Evolutionary conservation across 2,888 invertebrate species (phyloP).

Genomic region (Lathronympha strigana): DNA sequence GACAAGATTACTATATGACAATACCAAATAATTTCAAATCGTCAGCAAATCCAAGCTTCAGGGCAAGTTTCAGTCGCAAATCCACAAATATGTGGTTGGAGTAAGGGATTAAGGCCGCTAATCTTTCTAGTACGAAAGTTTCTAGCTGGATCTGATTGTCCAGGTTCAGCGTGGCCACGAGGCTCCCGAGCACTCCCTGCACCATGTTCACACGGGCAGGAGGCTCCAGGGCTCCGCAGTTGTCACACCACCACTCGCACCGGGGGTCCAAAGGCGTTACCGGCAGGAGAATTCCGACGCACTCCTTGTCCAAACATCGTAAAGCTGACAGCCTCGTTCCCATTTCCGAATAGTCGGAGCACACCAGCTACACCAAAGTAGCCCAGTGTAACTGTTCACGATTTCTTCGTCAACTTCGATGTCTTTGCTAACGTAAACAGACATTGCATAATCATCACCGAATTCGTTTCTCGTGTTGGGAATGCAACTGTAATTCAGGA

Average conservation of each 20-base stretch:
- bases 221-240: slow-evolving; percentile 69
- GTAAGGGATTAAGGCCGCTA: slow-evolving; percentile 67
- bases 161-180: slow-evolving; percentile 76
- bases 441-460: slow-evolving; percentile 79
- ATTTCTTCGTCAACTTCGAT: slow-evolving; percentile 86
- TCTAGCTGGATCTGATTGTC: slow-evolving; percentile 77
- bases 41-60: slow-evolving; percentile 63
- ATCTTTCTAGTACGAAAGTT: slow-evolving; percentile 59
- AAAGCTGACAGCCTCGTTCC: slow-evolving; percentile 82
- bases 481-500: slow-evolving; percentile 87
- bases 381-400: slow-evolving; percentile 86
- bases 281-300: slow-evolving; percentile 82
- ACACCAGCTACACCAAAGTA: slow-evolving; percentile 88
- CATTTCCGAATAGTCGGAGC: slow-evolving; percentile 86
- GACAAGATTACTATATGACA: slow-evolving; percentile 21
- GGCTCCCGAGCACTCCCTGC: slow-evolving; percentile 80
- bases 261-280: slow-evolving; percentile 71
- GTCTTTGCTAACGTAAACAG: slow-evolving; percentile 82
- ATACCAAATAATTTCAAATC: slow-evolving; percentile 67
- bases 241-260: slow-evolving; percentile 84
- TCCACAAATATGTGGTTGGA: slow-evolving; percentile 73
- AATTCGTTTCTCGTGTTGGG: slow-evolving; percentile 88
- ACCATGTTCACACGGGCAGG: slow-evolving; percentile 73
- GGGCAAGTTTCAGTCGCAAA: slow-evolving; percentile 62
- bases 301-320: slow-evolving; percentile 78